A percentile compares a stretch with the other conserved stretches of the same genome.
Evolutionary conservation across 2,113 vertebrate species (phyloP).

Genomic region (Vulpes vulpes): DNA sequence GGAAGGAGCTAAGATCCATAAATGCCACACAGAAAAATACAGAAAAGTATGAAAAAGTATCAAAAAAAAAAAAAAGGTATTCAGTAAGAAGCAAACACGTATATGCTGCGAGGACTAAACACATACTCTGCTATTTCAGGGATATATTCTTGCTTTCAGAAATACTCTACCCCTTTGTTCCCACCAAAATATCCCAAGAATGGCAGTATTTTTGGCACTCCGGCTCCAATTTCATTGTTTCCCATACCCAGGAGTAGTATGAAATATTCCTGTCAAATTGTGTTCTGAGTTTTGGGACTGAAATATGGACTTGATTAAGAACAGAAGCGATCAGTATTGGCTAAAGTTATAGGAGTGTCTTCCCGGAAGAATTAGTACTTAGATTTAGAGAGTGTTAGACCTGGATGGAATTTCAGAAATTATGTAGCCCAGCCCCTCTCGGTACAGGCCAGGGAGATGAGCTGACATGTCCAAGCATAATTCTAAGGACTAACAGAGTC

Average conservation of each 20-base stretch:
- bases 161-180: background rate
- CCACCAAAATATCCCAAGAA: background rate
- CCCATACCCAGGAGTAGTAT: background rate
- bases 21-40: background rate
- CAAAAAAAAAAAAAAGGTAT: background rate
- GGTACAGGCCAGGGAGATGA: background rate
- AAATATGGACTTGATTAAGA: conserved; percentile 66
- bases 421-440: background rate
- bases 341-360: conserved; percentile 27
- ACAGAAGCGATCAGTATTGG: background rate
- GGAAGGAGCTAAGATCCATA: background rate
- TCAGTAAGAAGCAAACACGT: background rate
- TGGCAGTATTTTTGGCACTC: background rate
- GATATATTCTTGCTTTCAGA: background rate
- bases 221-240: conserved; percentile 21
- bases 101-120: background rate
- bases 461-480: background rate
- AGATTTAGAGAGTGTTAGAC: conserved; percentile 59
- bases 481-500: conserved; percentile 19
- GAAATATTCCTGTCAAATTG: conserved; percentile 55
- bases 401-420: conserved; percentile 47
- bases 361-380: background rate
- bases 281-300: conserved; percentile 10
- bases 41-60: background rate
- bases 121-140: background rate